These are phyloP conservation scores for Neotoma lepida DNA, from an alignment of 2,113 vertebrate genomes.

Conservation along the genomic window DNA sequence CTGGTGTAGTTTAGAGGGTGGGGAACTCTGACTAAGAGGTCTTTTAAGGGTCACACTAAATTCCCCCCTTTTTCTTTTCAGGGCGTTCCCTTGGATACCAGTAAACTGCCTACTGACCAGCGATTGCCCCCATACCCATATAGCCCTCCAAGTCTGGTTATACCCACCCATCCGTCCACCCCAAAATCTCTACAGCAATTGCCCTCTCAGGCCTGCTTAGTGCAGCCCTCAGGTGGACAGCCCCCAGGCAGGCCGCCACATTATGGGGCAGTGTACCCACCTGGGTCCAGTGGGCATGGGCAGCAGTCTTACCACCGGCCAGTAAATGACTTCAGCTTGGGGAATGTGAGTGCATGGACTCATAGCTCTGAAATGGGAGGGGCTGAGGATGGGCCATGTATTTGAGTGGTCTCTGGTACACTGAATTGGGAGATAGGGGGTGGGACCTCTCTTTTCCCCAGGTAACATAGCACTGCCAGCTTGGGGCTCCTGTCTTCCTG, in stretches of 20 bases:
- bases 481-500: slow-evolving; percentile 30
- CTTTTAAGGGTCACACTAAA: not conserved
- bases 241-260: slow-evolving; percentile 57
- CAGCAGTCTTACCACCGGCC: slow-evolving; percentile 73
- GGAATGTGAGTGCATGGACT: slow-evolving; percentile 79
- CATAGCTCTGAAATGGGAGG: not conserved
- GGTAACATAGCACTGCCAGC: not conserved
- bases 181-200: slow-evolving; percentile 70
- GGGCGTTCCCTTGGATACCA: slow-evolving; percentile 95
- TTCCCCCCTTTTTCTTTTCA: slow-evolving; percentile 68
- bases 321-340: slow-evolving; percentile 78
- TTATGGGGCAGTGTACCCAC: slow-evolving; percentile 69
- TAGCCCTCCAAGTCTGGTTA: slow-evolving; percentile 84
- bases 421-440: not conserved
- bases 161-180: slow-evolving; percentile 79
- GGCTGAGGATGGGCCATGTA: not conserved
- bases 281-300: slow-evolving; percentile 69
- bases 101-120: slow-evolving; percentile 91
- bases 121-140: slow-evolving; percentile 90
- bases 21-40: not conserved
- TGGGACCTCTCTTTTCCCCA: too few relatives aligned
- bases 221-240: slow-evolving; percentile 40
- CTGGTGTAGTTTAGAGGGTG: not conserved
- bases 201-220: slow-evolving; percentile 57
- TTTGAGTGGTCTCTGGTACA: not conserved